A percentile compares a stretch with the other conserved stretches of the same genome.
Evolutionary conservation across 2,797 vertebrate species (phyloP).

Genomic region (Typhlichthys subterraneus): DNA sequence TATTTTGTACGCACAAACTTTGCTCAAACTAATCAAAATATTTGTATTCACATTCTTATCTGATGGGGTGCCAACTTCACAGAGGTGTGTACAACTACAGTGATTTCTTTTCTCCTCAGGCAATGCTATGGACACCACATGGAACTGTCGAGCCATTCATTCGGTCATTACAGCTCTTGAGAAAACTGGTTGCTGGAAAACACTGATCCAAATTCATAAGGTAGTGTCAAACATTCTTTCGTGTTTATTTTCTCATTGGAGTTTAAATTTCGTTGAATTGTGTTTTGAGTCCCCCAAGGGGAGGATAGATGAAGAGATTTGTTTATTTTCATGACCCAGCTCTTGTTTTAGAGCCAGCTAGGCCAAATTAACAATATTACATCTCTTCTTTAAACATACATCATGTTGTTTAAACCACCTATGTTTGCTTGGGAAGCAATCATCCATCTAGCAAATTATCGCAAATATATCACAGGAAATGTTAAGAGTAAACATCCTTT

Average conservation of each 20-base stretch:
- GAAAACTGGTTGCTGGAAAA: constrained; percentile 12
- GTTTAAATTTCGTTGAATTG: constrained; percentile 46
- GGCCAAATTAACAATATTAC: constrained; percentile 63
- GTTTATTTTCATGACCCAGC: constrained; percentile 65
- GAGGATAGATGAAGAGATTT: constrained; percentile 52
- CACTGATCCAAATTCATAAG: constrained; percentile 5
- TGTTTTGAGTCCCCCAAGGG: constrained; percentile 50
- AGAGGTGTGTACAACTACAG: background rate
- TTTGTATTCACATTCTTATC: too few relatives aligned
- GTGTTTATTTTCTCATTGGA: constrained; percentile 48
- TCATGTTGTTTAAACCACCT: constrained; percentile 65
- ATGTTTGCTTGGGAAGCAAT: constrained; percentile 60
- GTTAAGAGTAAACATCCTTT: constrained; percentile 59
- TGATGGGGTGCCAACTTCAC: too few relatives aligned
- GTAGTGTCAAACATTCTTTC: constrained; percentile 21
- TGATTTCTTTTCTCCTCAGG: constrained; percentile 9
- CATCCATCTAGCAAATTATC: constrained; percentile 60
- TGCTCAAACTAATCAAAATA: too few relatives aligned
- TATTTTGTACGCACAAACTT: too few relatives aligned
- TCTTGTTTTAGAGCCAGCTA: constrained; percentile 68
- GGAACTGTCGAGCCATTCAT: constrained; percentile 22
- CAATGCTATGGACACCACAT: constrained; percentile 27
- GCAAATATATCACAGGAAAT: constrained; percentile 61
- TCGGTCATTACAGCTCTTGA: constrained; percentile 7
- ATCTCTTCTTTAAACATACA: constrained; percentile 66